These are phyloP conservation scores for Elysia chlorotica DNA, from an alignment of 1,140 invertebrate genomes.

Conservation along the genomic window DNA sequence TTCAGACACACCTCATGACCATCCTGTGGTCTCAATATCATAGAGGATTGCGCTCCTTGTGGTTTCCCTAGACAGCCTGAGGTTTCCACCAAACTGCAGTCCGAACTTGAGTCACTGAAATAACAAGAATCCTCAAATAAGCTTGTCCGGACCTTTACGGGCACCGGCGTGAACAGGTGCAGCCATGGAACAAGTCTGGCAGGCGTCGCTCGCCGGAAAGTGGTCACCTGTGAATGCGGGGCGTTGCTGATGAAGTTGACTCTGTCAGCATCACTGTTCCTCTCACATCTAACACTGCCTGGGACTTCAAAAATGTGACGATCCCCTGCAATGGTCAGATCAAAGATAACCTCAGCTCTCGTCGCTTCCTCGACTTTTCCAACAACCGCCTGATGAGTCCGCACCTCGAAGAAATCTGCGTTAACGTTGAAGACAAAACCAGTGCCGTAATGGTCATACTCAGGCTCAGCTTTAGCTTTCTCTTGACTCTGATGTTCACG, in stretches of 20 bases:
- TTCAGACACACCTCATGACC: no score
- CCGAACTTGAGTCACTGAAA: conserved; percentile 1
- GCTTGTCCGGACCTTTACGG: background rate
- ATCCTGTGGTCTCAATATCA: no score
- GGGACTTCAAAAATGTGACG: background rate
- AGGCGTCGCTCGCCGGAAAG: background rate
- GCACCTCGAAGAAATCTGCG: background rate
- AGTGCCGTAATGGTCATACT: background rate
- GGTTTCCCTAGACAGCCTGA: no score
- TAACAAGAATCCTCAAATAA: conserved; percentile 10
- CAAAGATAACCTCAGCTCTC: background rate
- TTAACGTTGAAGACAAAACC: conserved; percentile 4
- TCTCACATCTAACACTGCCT: background rate
- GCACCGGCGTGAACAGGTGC: background rate
- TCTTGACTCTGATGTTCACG: background rate
- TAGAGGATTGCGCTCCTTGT: no score
- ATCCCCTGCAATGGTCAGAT: background rate
- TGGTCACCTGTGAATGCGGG: background rate
- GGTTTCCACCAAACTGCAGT: no score
- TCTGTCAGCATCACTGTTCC: no score
- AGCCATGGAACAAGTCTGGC: background rate
- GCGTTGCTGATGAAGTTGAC: background rate
- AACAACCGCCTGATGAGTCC: conserved; percentile 1
- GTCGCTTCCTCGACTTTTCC: background rate
- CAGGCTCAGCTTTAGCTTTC: background rate